Percentiles rank a stretch among this genome's conserved stretches.
Conservation (phyloP, 2,888 invertebrate species). For the Andrena hattorfiana region DNA sequence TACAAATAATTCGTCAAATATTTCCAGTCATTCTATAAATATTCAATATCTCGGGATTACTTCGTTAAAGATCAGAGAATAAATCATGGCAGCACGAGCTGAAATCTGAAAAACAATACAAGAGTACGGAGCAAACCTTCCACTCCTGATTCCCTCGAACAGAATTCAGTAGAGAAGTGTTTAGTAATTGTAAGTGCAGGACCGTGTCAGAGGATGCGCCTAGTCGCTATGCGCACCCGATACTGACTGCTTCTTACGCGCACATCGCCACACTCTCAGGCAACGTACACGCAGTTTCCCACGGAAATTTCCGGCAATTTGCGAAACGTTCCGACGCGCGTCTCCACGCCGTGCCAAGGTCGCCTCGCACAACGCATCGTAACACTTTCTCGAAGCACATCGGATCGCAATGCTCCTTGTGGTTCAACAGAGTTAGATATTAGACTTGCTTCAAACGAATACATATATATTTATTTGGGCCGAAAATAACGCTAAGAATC, state of each 20-base stretch:
- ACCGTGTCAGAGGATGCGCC: constrained; percentile 71
- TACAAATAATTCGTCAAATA: too few relatives aligned
- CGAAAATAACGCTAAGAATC: background rate
- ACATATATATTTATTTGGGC: background rate
- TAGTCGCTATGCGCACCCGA: constrained; percentile 63
- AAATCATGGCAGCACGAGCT: too few relatives aligned
- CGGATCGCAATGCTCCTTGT: constrained; percentile 22
- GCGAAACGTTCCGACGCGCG: constrained; percentile 77
- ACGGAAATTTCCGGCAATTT: constrained; percentile 81
- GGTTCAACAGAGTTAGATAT: background rate
- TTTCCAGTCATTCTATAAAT: too few relatives aligned
- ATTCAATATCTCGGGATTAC: too few relatives aligned
- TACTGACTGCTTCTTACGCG: constrained; percentile 64
- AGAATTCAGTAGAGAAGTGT: constrained; percentile 60
- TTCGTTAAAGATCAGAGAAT: too few relatives aligned
- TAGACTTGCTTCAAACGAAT: background rate
- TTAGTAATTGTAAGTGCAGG: constrained; percentile 75
- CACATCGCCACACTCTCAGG: constrained; percentile 53
- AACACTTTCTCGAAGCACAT: constrained; percentile 66
- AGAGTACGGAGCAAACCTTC: background rate
- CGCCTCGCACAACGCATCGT: constrained; percentile 60
- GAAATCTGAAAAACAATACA: background rate
- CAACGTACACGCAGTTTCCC: constrained; percentile 75
- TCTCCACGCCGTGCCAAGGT: constrained; percentile 75
- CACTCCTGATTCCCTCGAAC: background rate